Evolutionary conservation across 1,140 invertebrate species (phyloP).

Genomic region (Helicoverpa zea): DNA sequence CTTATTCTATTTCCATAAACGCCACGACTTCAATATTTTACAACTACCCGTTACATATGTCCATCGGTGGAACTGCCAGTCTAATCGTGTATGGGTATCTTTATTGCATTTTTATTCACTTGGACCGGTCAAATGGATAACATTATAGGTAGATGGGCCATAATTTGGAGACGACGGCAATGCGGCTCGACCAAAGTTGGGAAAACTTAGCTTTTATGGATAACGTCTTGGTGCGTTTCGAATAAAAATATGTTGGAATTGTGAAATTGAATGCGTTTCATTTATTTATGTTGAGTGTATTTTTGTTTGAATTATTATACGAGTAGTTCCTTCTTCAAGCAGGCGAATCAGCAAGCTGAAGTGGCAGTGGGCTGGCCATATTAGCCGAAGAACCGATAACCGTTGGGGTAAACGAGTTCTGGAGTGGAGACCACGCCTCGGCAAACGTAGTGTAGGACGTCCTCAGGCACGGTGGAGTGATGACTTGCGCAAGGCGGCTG

Average conservation of each 20-base stretch:
- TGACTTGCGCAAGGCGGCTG: no score
- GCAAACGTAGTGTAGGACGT: no score
- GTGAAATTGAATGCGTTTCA: slow-evolving; percentile 25
- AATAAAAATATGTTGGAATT: slow-evolving; percentile 18
- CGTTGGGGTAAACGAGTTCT: no score
- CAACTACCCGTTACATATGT: slow-evolving; percentile 13
- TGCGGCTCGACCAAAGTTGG: slow-evolving; percentile 13
- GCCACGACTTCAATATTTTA: slow-evolving; percentile 4
- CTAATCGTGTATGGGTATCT: slow-evolving; percentile 25
- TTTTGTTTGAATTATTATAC: background rate
- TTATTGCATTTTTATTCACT: slow-evolving; percentile 42
- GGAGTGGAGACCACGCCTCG: no score
- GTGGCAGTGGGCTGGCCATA: no score
- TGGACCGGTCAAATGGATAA: slow-evolving; percentile 30
- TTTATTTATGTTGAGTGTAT: slow-evolving; percentile 10
- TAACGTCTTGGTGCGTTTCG: slow-evolving; percentile 17
- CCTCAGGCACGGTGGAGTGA: no score
- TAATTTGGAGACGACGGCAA: slow-evolving; percentile 19
- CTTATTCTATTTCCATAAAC: background rate
- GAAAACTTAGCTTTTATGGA: slow-evolving; percentile 11
- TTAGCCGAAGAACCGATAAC: no score
- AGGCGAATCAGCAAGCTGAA: no score
- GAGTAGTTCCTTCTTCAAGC: no score
- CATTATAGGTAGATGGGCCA: slow-evolving; percentile 28
- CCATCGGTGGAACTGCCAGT: background rate